phyloP scores from a whole-genome alignment of 2,797 vertebrate genomes.

The Gallinago nigripennis region DNA sequence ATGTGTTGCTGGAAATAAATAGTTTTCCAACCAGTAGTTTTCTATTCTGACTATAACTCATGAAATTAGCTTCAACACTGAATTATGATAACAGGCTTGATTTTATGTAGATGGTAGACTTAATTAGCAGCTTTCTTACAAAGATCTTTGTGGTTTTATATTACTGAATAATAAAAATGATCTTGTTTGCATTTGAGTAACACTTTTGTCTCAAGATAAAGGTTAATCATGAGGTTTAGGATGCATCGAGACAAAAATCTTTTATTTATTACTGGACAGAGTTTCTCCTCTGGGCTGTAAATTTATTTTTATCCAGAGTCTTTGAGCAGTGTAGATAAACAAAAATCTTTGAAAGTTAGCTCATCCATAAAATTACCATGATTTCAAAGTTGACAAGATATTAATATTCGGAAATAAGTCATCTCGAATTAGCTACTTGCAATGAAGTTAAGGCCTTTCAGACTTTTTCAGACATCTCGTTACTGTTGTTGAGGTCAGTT shows the following conservation, averaged over 20 bases:
- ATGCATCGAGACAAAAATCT: neutral
- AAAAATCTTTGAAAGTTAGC: neutral
- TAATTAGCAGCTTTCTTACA: conserved; percentile 11
- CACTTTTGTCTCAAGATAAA: neutral
- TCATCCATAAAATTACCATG: neutral
- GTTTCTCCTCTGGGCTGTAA: neutral
- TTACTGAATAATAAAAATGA: neutral
- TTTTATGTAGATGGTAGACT: neutral
- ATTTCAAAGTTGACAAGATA: neutral
- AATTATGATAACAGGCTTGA: neutral
- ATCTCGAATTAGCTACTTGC: neutral
- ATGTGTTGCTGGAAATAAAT: neutral
- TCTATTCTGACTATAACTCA: neutral
- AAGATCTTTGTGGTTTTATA: neutral
- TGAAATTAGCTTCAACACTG: neutral
- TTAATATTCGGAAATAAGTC: neutral
- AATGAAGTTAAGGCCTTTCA: neutral
- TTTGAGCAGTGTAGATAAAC: conserved; percentile 2
- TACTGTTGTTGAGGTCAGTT: no score
- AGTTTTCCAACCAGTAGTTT: neutral
- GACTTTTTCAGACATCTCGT: neutral
- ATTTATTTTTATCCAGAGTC: neutral
- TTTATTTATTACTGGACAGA: neutral
- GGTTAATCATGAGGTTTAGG: conserved; percentile 4
- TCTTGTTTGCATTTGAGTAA: neutral